Evolutionary conservation across 2,113 vertebrate species (phyloP), one percentile per base, ranked within the genome.

Genomic region (Takifugu flavidus): DNA sequence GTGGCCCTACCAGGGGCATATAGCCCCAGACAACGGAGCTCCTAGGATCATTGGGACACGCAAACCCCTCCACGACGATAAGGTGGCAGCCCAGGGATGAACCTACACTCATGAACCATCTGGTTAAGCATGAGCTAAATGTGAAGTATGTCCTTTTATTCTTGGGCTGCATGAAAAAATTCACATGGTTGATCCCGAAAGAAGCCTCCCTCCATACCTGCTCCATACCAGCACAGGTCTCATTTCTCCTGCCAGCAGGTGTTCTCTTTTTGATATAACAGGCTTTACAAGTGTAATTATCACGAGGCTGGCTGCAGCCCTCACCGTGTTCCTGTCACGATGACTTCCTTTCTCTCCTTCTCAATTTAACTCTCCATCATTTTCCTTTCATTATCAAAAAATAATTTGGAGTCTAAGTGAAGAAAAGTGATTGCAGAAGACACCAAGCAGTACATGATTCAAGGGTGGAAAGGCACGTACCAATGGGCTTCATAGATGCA

Each of bases 221-320:
- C 65, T 2, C 89, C 91, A 91, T 90, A 86, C 86, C 86, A 86
- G 83, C 67, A 70, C 89, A 88, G 91, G 87, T 89, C 89, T 95
- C 93, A 94, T 97, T 96, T 95, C 92, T 92, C 78, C 88, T 91
- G 92, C 91, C 95, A 95, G 95, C 95, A 90, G 94, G 94, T 94
- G 92, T 93, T 92, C 91, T 93, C 91, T 90, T 89, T 10, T 88
- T 89, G 91, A 91, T 91, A 93, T 95, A 95, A 95, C 94, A 91
- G 93, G 91, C 93, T 94, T 94, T 85, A 80, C 86, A 90, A 89
- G 88, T 93, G 93, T 96, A 95, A 98, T 97, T 98, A 97, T 95
- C 95, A 96, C 94, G 62, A 77, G 13, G 34, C 62, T 3, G 65
- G 67, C 70, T 75, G 7, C 45, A 72, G 79, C 77, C 58, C 60